phyloP scores from a whole-genome alignment of 2,888 invertebrate genomes.

The Acleris cristana region DNA sequence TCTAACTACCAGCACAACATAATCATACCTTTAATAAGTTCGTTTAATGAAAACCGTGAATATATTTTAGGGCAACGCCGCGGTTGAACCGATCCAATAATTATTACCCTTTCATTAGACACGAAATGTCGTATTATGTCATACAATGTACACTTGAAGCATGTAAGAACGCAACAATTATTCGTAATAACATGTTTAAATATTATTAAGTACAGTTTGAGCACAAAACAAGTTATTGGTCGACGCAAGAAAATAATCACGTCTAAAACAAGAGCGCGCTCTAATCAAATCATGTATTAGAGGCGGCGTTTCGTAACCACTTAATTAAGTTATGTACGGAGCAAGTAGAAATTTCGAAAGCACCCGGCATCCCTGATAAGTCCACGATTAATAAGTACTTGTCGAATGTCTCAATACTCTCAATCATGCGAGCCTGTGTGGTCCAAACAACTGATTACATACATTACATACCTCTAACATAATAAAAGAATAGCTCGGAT shows the following conservation, averaged over 20 bases:
- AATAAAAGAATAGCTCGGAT: conserved; percentile 52
- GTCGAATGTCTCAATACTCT: conserved; percentile 61
- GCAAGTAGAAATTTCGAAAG: conserved; percentile 50
- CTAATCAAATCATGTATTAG: conserved; percentile 58
- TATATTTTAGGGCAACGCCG: no score
- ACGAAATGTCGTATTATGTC: neutral
- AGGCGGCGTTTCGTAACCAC: conserved; percentile 55
- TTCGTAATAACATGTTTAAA: conserved; percentile 36
- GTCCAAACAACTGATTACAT: conserved; percentile 71
- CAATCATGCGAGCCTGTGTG: conserved; percentile 77
- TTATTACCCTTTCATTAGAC: neutral
- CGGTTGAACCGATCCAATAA: no score
- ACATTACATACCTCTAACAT: conserved; percentile 40
- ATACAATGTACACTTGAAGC: neutral
- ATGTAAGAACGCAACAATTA: conserved; percentile 16
- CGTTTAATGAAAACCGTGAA: no score
- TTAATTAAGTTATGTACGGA: conserved; percentile 54
- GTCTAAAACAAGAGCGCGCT: conserved; percentile 64
- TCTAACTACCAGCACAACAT: no score
- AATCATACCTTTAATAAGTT: no score
- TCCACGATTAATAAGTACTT: conserved; percentile 63
- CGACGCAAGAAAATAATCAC: conserved; percentile 65
- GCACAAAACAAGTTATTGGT: conserved; percentile 38
- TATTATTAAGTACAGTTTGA: conserved; percentile 33
- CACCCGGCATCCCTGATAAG: conserved; percentile 37